phyloP scores from a whole-genome alignment of 2,888 invertebrate species.

The Helicoverpa assulta region DNA sequence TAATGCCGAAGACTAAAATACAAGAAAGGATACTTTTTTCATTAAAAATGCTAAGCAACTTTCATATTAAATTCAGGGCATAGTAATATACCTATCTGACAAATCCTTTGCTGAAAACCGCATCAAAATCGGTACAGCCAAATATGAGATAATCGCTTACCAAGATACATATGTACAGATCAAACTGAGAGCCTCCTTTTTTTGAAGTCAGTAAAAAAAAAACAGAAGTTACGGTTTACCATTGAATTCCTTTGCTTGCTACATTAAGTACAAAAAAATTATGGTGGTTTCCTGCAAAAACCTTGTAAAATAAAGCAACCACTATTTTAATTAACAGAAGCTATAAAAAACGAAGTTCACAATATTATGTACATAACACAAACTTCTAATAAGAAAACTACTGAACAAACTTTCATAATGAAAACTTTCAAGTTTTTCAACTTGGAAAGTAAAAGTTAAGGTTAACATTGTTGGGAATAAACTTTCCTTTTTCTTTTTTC shows the following conservation, averaged over 20 bases:
- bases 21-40: background rate
- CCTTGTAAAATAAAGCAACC: background rate
- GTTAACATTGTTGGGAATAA: slow-evolving; percentile 5
- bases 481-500: slow-evolving; percentile 3
- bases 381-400: slow-evolving; percentile 1
- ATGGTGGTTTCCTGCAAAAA: background rate
- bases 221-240: too few relatives aligned
- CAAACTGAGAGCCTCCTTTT: too few relatives aligned
- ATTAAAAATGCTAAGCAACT: too few relatives aligned
- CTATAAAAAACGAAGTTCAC: background rate
- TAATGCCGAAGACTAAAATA: slow-evolving; percentile 2
- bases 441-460: slow-evolving; percentile 19
- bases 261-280: background rate
- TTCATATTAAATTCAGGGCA: too few relatives aligned
- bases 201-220: too few relatives aligned
- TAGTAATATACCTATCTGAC: too few relatives aligned
- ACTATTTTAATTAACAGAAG: background rate
- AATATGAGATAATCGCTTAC: too few relatives aligned
- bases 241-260: background rate
- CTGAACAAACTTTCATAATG: slow-evolving; percentile 14
- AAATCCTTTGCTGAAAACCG: too few relatives aligned
- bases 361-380: background rate
- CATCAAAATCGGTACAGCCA: too few relatives aligned
- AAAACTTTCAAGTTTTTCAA: slow-evolving; percentile 5
- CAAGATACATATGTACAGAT: too few relatives aligned